A percentile compares a stretch with the other conserved stretches of the same genome.
Conservation (phyloP, 1,140 invertebrate species). For the Hesperophylax magnus region DNA sequence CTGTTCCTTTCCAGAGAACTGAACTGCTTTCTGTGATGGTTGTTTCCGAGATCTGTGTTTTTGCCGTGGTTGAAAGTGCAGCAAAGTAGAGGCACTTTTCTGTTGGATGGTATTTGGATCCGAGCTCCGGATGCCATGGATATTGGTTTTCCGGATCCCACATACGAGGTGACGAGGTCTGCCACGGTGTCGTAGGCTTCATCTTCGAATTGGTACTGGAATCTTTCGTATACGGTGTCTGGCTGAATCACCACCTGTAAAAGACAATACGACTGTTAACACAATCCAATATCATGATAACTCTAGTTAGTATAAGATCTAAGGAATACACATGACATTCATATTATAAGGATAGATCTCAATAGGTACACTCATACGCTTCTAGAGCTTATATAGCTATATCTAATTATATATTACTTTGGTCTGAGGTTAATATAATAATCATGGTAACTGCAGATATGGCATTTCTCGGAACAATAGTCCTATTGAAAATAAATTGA, state of each 20-base stretch:
- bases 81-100: constrained; percentile 74
- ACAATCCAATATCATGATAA: too few species aligned
- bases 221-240: constrained; percentile 91
- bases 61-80: constrained; percentile 33
- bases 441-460: too few species aligned
- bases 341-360: too few species aligned
- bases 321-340: too few species aligned
- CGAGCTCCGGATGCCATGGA: constrained; percentile 89
- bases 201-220: constrained; percentile 95
- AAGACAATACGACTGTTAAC: constrained; percentile 16
- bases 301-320: too few species aligned
- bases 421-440: too few species aligned
- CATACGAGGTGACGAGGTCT: constrained; percentile 94
- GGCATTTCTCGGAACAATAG: too few species aligned
- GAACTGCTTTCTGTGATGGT: constrained; percentile 23
- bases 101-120: constrained; percentile 83
- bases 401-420: too few species aligned
- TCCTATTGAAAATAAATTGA: too few species aligned
- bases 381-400: too few species aligned
- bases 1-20: constrained; percentile 11
- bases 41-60: constrained; percentile 20
- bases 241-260: constrained; percentile 86
- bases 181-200: constrained; percentile 94
- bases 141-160: constrained; percentile 89
- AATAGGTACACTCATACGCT: too few species aligned